Conservation (phyloP, 37 sponge, comb jelly and placozoan species). For the Bolinopsis microptera region DNA sequence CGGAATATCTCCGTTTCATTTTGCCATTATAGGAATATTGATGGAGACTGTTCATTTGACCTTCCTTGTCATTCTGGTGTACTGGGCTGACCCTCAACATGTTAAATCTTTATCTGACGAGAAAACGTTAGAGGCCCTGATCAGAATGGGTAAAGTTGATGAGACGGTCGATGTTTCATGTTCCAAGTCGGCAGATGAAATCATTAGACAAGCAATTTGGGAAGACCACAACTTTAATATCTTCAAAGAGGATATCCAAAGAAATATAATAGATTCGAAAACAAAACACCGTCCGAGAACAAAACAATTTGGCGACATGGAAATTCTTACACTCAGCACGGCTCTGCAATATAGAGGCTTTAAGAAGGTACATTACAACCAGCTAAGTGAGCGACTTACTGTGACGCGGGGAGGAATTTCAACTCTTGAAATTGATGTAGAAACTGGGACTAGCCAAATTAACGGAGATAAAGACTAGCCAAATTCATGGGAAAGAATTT, state of each 20-base stretch:
- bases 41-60: not conserved
- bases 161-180: not conserved
- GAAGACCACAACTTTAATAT: not conserved
- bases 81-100: not conserved
- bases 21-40: not conserved
- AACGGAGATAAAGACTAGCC: no score
- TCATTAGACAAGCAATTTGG: not conserved
- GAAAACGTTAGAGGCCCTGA: not conserved
- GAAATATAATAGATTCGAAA: not conserved
- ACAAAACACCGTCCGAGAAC: no score
- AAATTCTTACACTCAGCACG: no score
- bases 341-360: no score
- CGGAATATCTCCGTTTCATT: not conserved
- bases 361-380: no score
- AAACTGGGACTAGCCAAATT: no score
- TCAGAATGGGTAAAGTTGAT: not conserved
- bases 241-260: not conserved
- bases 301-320: no score
- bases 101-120: not conserved
- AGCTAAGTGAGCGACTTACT: no score
- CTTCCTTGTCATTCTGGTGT: not conserved
- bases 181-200: not conserved
- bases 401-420: no score
- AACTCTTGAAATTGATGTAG: no score
- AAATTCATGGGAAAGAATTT: no score